Evolutionary conservation across 2,113 vertebrate genomes (phyloP).

Genomic region (Tricholaema leucomelas): DNA sequence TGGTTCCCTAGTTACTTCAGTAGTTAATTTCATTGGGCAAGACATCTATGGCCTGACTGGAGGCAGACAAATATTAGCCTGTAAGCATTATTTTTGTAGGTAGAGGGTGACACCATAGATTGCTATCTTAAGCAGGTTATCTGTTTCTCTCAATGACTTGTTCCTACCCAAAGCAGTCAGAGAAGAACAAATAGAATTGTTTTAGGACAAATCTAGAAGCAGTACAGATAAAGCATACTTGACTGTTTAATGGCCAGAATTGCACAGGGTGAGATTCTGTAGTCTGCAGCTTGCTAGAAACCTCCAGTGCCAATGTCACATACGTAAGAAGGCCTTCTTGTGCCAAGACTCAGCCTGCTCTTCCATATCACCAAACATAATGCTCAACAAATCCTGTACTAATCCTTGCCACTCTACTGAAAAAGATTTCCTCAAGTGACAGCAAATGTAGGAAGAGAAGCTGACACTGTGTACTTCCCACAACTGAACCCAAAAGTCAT

Average conservation of each 20-base stretch:
- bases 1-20: neutral
- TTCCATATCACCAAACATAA: fast-evolving
- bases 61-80: neutral
- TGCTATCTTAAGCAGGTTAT: neutral
- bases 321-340: fast-evolving
- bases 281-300: neutral
- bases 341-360: neutral
- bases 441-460: neutral
- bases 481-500: neutral
- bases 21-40: neutral
- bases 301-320: neutral
- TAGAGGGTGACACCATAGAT: neutral
- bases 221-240: neutral
- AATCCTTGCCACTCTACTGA: neutral
- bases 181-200: neutral
- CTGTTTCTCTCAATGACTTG: neutral
- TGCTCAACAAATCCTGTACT: neutral
- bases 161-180: neutral
- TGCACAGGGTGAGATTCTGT: neutral
- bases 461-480: neutral
- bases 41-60: neutral
- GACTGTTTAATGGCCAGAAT: fast-evolving
- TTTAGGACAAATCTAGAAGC: neutral
- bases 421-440: neutral
- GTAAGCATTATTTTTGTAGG: neutral